Conservation (phyloP, 2,888 invertebrate species). For the Trichopoda pennipes region DNA sequence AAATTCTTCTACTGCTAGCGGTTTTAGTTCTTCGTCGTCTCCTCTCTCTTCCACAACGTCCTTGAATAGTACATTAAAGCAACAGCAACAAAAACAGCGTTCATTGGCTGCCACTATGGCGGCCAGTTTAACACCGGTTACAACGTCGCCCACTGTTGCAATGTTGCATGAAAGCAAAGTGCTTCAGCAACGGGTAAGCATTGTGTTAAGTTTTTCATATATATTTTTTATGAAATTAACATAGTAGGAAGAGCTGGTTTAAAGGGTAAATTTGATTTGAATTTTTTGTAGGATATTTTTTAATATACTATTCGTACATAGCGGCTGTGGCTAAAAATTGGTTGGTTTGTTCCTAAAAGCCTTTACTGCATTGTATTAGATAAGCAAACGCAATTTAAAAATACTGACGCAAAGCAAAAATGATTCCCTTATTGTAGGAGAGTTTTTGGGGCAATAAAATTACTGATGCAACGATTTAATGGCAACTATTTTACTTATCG, state of each 20-base stretch:
- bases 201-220: constrained; percentile 47
- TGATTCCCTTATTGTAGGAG: too few species aligned
- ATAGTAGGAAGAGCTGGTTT: not conserved
- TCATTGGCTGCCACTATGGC: constrained; percentile 64
- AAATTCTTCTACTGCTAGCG: constrained; percentile 65
- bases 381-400: too few species aligned
- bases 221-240: constrained; percentile 41
- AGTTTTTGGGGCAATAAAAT: too few species aligned
- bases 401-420: too few species aligned
- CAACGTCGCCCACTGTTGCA: constrained; percentile 74
- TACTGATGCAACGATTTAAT: too few species aligned
- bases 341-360: too few species aligned
- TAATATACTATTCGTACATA: not conserved
- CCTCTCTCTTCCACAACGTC: constrained; percentile 68
- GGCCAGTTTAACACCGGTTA: constrained; percentile 70
- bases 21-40: constrained; percentile 60
- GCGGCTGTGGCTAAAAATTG: not conserved
- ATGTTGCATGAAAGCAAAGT: constrained; percentile 83
- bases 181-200: constrained; percentile 94
- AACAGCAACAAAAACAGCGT: constrained; percentile 56
- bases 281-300: not conserved
- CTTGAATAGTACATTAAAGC: constrained; percentile 65
- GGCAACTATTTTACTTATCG: too few species aligned
- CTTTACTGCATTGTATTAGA: too few species aligned
- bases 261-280: not conserved